Percentiles rank a stretch among this genome's conserved stretches.
Conservation (phyloP, 2,113 vertebrate species). For the Fulmarus glacialis region DNA sequence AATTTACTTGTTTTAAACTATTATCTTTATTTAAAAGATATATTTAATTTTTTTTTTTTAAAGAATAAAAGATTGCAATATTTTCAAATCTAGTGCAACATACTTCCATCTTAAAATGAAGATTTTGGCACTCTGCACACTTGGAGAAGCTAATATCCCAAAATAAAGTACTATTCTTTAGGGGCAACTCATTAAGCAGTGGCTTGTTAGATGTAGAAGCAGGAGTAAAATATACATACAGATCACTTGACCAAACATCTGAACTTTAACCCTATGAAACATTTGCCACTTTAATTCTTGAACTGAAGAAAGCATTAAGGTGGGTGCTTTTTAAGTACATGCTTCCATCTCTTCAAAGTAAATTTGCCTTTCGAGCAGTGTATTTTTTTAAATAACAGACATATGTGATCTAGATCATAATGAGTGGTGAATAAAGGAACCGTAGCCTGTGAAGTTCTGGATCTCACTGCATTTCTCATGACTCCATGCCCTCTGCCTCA, state of each 20-base stretch:
- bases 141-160: not conserved
- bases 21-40: not conserved
- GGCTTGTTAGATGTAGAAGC: not conserved
- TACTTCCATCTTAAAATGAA: not conserved
- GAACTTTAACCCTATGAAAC: not conserved
- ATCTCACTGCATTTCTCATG: not conserved
- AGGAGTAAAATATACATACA: not conserved
- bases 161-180: not conserved
- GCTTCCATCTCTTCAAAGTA: not conserved
- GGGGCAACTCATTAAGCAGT: not conserved
- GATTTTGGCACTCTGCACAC: not conserved
- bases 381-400: not conserved
- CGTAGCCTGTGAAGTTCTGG: not conserved
- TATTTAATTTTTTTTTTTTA: too few relatives aligned
- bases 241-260: not conserved
- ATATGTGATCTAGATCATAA: not conserved
- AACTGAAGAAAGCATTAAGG: not conserved
- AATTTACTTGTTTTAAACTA: not conserved
- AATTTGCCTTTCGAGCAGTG: not conserved
- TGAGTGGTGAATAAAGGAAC: not conserved
- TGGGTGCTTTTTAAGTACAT: not conserved
- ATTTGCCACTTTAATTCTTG: not conserved
- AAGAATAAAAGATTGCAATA: not conserved
- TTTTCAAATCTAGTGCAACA: not conserved
- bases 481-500: not conserved